Percentiles rank a stretch among this genome's conserved stretches.
These are phyloP conservation scores for Chinchilla lanigera DNA, from an alignment of 2,113 vertebrate species.

Conservation along the genomic window DNA sequence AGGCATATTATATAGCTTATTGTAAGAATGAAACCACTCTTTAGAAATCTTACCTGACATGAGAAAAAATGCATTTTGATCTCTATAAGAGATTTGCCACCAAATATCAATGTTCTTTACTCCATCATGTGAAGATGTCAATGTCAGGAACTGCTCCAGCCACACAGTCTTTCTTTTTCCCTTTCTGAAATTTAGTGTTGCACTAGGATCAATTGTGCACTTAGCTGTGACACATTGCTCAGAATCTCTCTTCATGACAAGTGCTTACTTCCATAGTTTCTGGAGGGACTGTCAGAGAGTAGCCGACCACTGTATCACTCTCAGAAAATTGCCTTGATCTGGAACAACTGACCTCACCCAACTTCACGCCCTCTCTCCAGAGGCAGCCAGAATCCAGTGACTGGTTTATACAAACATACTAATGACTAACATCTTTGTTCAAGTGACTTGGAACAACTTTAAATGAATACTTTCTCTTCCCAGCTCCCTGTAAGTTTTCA, in stretches of 20 bases:
- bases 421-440: background rate
- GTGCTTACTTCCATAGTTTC: background rate
- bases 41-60: background rate
- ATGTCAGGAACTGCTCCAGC: background rate
- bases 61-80: slow-evolving; percentile 12
- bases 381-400: background rate
- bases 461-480: background rate
- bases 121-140: background rate
- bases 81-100: background rate
- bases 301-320: background rate
- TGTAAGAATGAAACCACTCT: background rate
- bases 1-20: background rate
- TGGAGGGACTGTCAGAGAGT: background rate
- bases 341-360: background rate
- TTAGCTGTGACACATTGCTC: background rate
- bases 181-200: background rate
- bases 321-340: background rate
- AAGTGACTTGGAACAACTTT: background rate
- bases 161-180: background rate
- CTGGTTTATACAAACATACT: background rate
- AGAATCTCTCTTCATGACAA: background rate
- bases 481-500: background rate
- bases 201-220: background rate
- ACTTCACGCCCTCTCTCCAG: background rate
- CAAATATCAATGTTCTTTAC: background rate